These are phyloP conservation scores for Seriola quinqueradiata DNA, from an alignment of 2,113 vertebrate genomes.

Conservation along the genomic window DNA sequence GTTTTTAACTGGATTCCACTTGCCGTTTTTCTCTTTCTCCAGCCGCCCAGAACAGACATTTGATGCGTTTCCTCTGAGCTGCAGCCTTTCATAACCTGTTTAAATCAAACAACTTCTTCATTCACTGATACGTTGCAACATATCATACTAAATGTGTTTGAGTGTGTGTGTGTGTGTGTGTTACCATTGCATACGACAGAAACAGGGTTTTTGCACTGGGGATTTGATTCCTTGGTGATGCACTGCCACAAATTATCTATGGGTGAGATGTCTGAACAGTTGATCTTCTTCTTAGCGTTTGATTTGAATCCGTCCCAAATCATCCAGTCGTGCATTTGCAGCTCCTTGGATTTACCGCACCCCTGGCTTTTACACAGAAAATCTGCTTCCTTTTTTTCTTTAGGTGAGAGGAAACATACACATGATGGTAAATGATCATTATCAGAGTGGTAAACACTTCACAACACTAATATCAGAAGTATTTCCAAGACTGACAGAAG, in stretches of 20 bases:
- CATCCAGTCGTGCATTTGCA: not conserved
- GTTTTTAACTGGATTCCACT: rapidly evolving
- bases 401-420: not conserved
- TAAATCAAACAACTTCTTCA: not conserved
- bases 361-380: slow-evolving; percentile 42
- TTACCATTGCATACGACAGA: slow-evolving; percentile 70
- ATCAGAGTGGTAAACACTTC: not conserved
- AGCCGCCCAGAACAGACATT: slow-evolving; percentile 70
- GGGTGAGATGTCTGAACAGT: rapidly evolving
- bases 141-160: not conserved
- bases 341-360: not conserved
- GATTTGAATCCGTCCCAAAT: rapidly evolving
- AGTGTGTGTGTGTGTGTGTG: not conserved
- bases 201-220: rapidly evolving
- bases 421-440: not conserved
- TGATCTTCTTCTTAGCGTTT: not conserved
- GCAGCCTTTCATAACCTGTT: slow-evolving; percentile 54
- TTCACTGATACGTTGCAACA: not conserved
- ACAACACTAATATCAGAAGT: not conserved
- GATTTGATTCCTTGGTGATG: rapidly evolving
- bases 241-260: slow-evolving; percentile 70
- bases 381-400: rapidly evolving
- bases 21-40: rapidly evolving
- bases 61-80: not conserved
- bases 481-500: not conserved